Conservation (phyloP, 2,113 vertebrate species). For the Gymnorhina tibicen region DNA sequence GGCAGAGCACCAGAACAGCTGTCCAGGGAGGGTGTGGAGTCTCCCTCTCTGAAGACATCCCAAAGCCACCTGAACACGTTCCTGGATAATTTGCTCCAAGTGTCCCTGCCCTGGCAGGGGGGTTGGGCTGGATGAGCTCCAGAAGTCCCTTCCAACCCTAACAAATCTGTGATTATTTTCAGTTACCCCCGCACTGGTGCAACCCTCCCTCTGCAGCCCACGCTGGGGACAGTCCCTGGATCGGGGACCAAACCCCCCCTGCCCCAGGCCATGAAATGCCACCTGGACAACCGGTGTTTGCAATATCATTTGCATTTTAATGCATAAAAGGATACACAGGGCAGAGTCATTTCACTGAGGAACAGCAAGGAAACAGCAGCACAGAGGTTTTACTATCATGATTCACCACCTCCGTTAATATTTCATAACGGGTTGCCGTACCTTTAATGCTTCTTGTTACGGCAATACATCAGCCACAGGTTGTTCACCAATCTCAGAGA, state of each 20-base stretch:
- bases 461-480: background rate
- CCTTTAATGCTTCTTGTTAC: rapidly evolving
- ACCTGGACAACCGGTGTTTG: rapidly evolving
- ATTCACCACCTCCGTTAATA: background rate
- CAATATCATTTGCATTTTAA: background rate
- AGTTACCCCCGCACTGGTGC: too few relatives aligned
- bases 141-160: background rate
- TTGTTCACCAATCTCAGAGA: rapidly evolving
- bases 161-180: background rate
- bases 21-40: background rate
- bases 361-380: background rate
- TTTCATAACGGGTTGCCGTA: rapidly evolving
- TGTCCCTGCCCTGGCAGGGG: background rate
- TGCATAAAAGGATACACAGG: rapidly evolving
- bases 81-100: background rate
- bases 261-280: too few relatives aligned
- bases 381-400: background rate
- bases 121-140: background rate
- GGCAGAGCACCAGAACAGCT: background rate
- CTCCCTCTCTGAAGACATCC: background rate
- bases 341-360: background rate
- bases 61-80: background rate
- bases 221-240: too few relatives aligned
- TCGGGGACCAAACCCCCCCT: rapidly evolving
- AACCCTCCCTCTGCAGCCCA: background rate